These are phyloP conservation scores for Adelphocoris suturalis DNA, from an alignment of 2,888 invertebrate genomes.

Conservation along the genomic window DNA sequence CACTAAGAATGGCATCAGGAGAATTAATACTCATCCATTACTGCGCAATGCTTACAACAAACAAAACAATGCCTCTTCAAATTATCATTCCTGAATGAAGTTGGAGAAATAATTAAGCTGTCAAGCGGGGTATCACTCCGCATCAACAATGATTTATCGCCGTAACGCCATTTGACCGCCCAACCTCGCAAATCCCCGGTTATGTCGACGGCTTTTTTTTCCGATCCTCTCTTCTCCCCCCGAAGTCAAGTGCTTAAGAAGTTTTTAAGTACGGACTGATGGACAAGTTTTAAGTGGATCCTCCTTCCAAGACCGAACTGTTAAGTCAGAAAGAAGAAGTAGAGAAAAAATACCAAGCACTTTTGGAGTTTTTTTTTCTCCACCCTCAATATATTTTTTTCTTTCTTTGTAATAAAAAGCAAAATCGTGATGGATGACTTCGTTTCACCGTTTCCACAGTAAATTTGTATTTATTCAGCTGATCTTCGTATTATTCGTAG, in stretches of 20 bases:
- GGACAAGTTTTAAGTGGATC: constrained; percentile 55
- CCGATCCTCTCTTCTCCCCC: not conserved
- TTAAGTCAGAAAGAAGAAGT: constrained; percentile 25
- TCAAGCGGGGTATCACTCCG: constrained; percentile 3
- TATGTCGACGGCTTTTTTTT: constrained; percentile 8
- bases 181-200: constrained; percentile 43
- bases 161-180: constrained; percentile 42
- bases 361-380: constrained; percentile 8
- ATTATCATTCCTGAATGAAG: not conserved
- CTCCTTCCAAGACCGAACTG: constrained; percentile 18
- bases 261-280: constrained; percentile 56
- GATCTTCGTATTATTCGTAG: not conserved
- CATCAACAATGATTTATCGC: not conserved
- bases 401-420: not conserved
- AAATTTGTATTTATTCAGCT: constrained; percentile 40
- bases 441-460: constrained; percentile 16
- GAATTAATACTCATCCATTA: too few species aligned
- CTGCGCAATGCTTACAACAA: too few species aligned
- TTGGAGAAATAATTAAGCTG: not conserved
- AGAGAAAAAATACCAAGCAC: constrained; percentile 25
- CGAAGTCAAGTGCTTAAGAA: constrained; percentile 49
- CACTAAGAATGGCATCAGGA: too few species aligned
- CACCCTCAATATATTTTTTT: not conserved
- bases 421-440: constrained; percentile 58
- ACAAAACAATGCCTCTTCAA: too few species aligned